Evolutionary conservation across 2,113 vertebrate genomes (phyloP), one percentile per base, ranked within the genome.

Genomic region (Picathartes gymnocephalus): DNA sequence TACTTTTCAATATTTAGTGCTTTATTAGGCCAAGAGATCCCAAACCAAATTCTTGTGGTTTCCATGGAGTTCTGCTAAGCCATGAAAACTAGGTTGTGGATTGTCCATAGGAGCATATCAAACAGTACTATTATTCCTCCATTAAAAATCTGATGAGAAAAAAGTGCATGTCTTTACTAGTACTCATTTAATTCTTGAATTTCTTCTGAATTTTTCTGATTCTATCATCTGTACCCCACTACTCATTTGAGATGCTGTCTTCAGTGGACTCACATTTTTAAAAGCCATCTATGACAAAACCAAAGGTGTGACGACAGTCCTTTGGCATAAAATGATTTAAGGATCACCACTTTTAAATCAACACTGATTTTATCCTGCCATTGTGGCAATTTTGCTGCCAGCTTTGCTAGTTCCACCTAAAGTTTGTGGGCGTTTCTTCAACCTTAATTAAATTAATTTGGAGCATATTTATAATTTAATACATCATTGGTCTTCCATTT

Each of bases 31-130:
- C 64, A 83, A 58, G 92, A 93, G 27, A 83, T 62, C 68, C 68
- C 64, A 83, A 88, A 93, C 35, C 51, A 93, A 88, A 95, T 94
- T 92, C 35, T 90, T 88, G 80, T 81, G 76, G 86, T 88, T 95
- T 93, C 88, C 51, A 86, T 30, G 54, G 71, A 74, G 58, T 88
- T 90, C 58, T 95, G 39, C 68, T 86, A 90, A 95, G 42, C 91
- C 82, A 61, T 77, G 79, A 80, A 80, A 86, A 95, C 48, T 37
- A 82, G 70, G 35, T 19, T 62, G 50, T 60, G 91, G 80, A 62
- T 50, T 86, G 64, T 80, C 82, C 73, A 47, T 33, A 79, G 47
- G 21, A 94, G 64, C 56, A 25, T 77, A 94, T 91, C 73, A 93
- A 85, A 72, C 39, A 79, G 33, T 45, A 47, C 54, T 70, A 21